Percentiles rank a stretch among this genome's conserved stretches.
phyloP scores from a whole-genome alignment of 2,888 invertebrate genomes.

The Pheosia gnoma region DNA sequence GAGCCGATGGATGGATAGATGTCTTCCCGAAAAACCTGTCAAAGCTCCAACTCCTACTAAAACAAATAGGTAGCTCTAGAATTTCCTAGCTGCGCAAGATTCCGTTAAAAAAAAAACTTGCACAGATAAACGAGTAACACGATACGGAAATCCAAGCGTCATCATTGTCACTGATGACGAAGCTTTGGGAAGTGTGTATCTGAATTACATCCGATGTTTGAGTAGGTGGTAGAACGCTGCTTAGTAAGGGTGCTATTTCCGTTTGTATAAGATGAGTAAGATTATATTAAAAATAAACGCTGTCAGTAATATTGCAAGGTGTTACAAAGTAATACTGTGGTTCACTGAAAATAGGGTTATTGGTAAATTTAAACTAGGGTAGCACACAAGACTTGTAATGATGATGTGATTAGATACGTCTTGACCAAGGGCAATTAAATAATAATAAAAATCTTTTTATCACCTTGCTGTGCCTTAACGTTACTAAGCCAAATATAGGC shows the following conservation, averaged over 20 bases:
- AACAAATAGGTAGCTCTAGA: constrained; percentile 4
- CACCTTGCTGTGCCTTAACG: too few relatives aligned
- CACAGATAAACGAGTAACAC: neutral
- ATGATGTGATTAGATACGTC: too few relatives aligned
- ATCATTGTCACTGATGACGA: neutral
- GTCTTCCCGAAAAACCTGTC: neutral
- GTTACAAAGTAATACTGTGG: too few relatives aligned
- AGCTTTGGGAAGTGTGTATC: neutral
- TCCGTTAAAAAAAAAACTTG: constrained; percentile 13
- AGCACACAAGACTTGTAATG: too few relatives aligned
- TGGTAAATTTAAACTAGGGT: too few relatives aligned
- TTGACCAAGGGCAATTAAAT: too few relatives aligned
- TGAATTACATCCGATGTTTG: neutral
- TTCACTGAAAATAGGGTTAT: too few relatives aligned
- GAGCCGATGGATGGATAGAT: too few relatives aligned
- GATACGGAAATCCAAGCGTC: neutral
- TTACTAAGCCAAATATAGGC: too few relatives aligned
- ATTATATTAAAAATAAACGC: neutral
- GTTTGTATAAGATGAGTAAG: neutral
- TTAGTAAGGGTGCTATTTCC: constrained; percentile 2
- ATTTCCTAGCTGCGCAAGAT: constrained; percentile 8
- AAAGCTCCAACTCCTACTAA: neutral
- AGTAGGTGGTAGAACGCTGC: neutral
- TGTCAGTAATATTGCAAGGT: too few relatives aligned
- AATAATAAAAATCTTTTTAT: too few relatives aligned